Percentiles rank a stretch among this genome's conserved stretches.
These are phyloP conservation scores for Pyrrhura leucotis DNA, from an alignment of 2,797 vertebrate genomes.

Conservation along the genomic window DNA sequence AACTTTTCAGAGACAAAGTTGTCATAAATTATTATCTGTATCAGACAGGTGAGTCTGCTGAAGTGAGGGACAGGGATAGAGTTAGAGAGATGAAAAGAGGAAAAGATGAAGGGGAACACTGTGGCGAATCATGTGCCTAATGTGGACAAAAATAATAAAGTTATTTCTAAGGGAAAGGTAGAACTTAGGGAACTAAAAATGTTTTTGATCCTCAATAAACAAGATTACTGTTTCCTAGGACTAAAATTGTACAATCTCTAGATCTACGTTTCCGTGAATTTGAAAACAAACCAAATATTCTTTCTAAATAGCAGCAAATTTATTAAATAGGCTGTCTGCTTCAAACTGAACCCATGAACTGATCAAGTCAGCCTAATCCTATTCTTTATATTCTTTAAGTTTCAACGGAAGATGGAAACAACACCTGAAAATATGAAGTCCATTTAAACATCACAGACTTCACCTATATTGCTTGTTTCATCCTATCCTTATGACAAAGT, in stretches of 20 bases:
- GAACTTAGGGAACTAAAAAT: background rate
- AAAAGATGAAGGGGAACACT: background rate
- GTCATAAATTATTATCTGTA: background rate
- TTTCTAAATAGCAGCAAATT: background rate
- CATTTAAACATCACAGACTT: background rate
- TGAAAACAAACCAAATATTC: background rate
- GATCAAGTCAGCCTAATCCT: background rate
- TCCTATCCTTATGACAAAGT: background rate
- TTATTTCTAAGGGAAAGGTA: background rate
- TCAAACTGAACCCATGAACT: background rate
- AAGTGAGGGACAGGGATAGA: background rate
- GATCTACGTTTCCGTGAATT: background rate
- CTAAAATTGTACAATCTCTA: background rate
- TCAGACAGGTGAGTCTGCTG: background rate
- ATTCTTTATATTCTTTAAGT: background rate
- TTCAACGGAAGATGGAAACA: background rate
- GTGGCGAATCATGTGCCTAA: background rate
- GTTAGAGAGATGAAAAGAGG: background rate
- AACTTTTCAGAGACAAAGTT: background rate
- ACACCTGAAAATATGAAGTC: rapidly evolving
- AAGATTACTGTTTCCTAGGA: background rate
- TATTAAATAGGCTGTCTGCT: background rate
- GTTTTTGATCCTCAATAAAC: background rate
- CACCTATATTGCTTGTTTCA: background rate
- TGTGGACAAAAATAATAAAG: background rate